Evolutionary conservation across 2,888 invertebrate genomes (phyloP).

Genomic region (Pyrrhosoma nymphula): DNA sequence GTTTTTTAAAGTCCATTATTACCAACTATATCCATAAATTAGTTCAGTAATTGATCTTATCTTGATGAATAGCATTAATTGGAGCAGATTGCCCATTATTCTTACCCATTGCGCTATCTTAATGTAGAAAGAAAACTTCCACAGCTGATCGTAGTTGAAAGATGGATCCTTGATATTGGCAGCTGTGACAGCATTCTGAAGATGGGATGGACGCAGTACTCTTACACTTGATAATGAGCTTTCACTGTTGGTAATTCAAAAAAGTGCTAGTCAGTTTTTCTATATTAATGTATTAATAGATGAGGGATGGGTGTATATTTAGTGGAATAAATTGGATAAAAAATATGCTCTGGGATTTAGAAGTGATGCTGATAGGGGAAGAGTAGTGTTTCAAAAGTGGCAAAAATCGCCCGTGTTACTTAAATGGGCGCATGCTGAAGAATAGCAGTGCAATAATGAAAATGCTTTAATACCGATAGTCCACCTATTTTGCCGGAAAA

Average conservation of each 20-base stretch:
- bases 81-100: neutral
- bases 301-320: no score
- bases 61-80: neutral
- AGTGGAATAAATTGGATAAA: no score
- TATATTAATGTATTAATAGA: neutral
- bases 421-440: no score
- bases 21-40: no score
- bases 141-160: slow-evolving; percentile 64
- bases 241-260: neutral
- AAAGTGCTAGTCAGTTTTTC: neutral
- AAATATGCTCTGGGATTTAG: no score
- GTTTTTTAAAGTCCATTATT: no score
- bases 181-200: slow-evolving; percentile 41
- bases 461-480: no score
- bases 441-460: no score
- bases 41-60: neutral
- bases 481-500: no score
- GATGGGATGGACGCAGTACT: neutral
- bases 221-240: slow-evolving; percentile 13
- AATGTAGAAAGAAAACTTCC: slow-evolving; percentile 67
- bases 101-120: slow-evolving; percentile 69
- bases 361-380: no score
- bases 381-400: no score
- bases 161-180: slow-evolving; percentile 66
- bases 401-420: no score